A percentile compares a stretch with the other conserved stretches of the same genome.
These are phyloP conservation scores for Gastrophysa polygoni DNA, from an alignment of 2,888 invertebrate species.

Conservation along the genomic window DNA sequence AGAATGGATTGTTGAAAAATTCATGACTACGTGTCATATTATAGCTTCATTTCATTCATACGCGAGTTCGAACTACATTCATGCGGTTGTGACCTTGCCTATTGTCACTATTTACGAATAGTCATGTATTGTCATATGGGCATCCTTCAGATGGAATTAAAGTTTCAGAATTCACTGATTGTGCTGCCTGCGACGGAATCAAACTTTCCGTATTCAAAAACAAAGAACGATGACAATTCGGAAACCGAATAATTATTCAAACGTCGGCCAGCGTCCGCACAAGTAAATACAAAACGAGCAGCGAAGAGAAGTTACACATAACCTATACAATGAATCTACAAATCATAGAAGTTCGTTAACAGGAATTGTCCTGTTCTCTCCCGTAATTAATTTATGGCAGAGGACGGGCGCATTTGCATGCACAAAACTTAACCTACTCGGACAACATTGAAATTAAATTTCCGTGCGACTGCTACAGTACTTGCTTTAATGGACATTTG, in stretches of 20 bases:
- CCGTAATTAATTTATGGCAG: conserved; percentile 57
- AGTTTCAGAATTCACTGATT: too few species aligned
- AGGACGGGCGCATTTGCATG: conserved; percentile 56
- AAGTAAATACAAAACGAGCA: conserved; percentile 17
- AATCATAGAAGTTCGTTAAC: conserved; percentile 58
- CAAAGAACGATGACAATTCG: background rate
- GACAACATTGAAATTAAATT: conserved; percentile 60
- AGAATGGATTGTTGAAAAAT: too few species aligned
- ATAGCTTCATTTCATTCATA: too few species aligned
- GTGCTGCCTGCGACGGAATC: background rate
- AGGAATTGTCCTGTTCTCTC: conserved; percentile 54
- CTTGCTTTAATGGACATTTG: conserved; percentile 55
- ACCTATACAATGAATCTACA: conserved; percentile 53
- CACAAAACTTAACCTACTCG: conserved; percentile 59
- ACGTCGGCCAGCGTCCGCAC: background rate
- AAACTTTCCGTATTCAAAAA: background rate
- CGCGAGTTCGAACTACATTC: too few species aligned
- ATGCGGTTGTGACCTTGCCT: too few species aligned
- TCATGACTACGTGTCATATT: too few species aligned
- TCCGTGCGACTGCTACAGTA: conserved; percentile 44
- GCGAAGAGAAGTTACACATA: conserved; percentile 20
- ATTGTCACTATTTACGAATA: too few species aligned
- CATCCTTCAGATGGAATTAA: too few species aligned
- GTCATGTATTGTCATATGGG: too few species aligned
- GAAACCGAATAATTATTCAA: conserved; percentile 3